These are phyloP conservation scores for Perithous albicinctus DNA, from an alignment of 2,888 invertebrate genomes.

Conservation along the genomic window DNA sequence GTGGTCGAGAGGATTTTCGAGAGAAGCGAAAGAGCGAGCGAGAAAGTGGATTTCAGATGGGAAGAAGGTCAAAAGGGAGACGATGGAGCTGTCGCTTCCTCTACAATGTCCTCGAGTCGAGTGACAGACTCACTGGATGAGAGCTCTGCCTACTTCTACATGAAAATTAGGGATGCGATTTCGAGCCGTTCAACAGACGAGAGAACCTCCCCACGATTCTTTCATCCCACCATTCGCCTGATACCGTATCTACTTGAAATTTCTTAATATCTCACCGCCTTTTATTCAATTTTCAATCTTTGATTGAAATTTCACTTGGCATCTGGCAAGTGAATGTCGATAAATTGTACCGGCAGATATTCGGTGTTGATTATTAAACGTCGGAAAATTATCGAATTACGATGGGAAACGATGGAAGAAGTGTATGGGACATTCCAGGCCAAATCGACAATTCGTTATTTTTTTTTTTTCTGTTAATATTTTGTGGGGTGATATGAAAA, in stretches of 20 bases:
- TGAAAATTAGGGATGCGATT: conserved; percentile 54
- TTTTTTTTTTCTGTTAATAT: no score
- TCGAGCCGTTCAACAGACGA: conserved; percentile 36
- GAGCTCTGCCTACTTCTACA: conserved; percentile 33
- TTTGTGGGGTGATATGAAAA: no score
- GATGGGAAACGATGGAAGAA: neutral
- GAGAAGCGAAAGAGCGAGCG: conserved; percentile 40
- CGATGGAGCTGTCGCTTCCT: conserved; percentile 56
- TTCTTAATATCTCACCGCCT: conserved; percentile 3
- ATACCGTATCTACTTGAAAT: conserved; percentile 9
- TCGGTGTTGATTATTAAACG: neutral
- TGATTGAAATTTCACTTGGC: neutral
- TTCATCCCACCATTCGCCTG: conserved; percentile 7
- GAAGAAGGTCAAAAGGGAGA: conserved; percentile 47
- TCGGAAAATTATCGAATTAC: neutral
- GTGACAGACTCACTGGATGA: conserved; percentile 41
- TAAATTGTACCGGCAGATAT: neutral
- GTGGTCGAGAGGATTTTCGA: conserved; percentile 66
- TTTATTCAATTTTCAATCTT: neutral
- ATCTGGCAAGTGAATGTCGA: neutral
- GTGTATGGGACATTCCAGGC: no score
- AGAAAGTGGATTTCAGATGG: conserved; percentile 35
- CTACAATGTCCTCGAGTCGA: conserved; percentile 66
- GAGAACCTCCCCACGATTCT: conserved; percentile 7
- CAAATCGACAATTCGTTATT: no score